phyloP scores from a whole-genome alignment of 2,888 invertebrate species.

The Drosophila kokeensis region DNA sequence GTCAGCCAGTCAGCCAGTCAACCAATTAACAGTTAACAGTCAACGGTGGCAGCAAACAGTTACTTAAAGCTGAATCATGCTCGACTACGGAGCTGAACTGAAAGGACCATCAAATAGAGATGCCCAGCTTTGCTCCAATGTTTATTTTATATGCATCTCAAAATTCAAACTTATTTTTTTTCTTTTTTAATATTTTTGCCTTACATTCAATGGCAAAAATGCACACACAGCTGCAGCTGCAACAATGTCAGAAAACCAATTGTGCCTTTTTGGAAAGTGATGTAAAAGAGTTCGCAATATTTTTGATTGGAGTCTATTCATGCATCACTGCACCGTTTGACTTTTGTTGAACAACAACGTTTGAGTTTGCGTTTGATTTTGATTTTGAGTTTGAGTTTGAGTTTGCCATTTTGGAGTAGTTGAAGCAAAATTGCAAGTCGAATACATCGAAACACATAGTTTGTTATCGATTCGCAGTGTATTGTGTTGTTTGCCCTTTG shows the following conservation, averaged over 20 bases:
- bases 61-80: background rate
- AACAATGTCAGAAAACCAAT: background rate
- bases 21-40: slow-evolving; percentile 8
- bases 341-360: slow-evolving; percentile 1
- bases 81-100: background rate
- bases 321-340: background rate
- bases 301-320: slow-evolving; percentile 14
- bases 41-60: background rate
- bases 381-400: background rate
- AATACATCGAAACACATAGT: slow-evolving; percentile 1
- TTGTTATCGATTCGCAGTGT: slow-evolving; percentile 25
- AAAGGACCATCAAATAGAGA: background rate
- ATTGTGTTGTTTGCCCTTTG: slow-evolving; percentile 16
- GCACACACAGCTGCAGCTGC: background rate
- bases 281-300: background rate
- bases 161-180: background rate
- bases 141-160: background rate
- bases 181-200: background rate
- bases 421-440: background rate
- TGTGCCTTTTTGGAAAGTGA: background rate
- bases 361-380: no score
- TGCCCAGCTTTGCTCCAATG: background rate
- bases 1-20: slow-evolving; percentile 32
- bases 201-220: background rate
- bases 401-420: background rate